phyloP scores from a whole-genome alignment of 1,140 invertebrate genomes.

The Cydia amplana region DNA sequence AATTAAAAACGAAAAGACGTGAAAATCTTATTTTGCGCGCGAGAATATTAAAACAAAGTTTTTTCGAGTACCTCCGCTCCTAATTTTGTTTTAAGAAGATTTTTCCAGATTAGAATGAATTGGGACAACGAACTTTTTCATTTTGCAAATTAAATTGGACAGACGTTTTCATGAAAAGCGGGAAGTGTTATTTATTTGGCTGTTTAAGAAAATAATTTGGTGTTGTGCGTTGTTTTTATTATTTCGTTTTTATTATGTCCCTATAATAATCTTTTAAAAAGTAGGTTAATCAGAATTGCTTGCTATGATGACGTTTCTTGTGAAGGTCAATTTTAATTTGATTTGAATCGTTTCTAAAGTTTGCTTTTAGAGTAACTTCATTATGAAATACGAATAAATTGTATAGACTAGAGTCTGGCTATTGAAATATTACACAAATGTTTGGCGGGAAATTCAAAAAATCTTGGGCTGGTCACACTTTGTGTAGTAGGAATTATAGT shows the following conservation, averaged over 20 bases:
- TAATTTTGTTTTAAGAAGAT: constrained; percentile 49
- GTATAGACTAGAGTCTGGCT: no score
- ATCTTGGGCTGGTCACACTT: no score
- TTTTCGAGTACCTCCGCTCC: constrained; percentile 34
- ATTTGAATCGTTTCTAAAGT: no score
- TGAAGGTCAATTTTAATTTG: no score
- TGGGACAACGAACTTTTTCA: constrained; percentile 39
- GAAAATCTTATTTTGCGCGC: constrained; percentile 40
- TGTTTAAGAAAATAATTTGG: constrained; percentile 2
- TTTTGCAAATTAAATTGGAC: constrained; percentile 43
- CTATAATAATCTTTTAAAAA: background rate
- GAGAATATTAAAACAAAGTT: constrained; percentile 50
- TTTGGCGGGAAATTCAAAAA: no score
- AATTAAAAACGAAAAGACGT: constrained; percentile 47
- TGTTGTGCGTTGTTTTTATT: background rate
- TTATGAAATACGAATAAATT: no score
- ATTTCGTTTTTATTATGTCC: background rate
- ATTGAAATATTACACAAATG: no score
- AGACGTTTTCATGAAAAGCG: constrained; percentile 29
- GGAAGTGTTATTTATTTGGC: constrained; percentile 20
- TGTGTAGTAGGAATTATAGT: no score
- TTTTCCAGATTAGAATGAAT: constrained; percentile 44
- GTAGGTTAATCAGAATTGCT: background rate
- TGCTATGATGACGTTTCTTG: background rate
- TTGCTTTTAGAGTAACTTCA: no score